phyloP scores from a whole-genome alignment of 2,797 vertebrate genomes.

The Luscinia megarhynchos region DNA sequence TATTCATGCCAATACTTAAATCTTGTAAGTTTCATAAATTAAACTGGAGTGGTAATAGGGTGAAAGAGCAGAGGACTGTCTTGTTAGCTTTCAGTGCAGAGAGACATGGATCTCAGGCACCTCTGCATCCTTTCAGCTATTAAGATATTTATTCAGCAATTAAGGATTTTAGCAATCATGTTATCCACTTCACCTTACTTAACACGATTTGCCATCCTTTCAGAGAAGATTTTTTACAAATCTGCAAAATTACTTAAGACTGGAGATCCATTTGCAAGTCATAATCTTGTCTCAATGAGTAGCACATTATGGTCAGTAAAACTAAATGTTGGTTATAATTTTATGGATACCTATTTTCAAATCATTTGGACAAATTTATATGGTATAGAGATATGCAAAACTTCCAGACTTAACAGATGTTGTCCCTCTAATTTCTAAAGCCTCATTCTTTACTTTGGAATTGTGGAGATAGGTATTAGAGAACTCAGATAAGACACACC shows the following conservation, averaged over 20 bases:
- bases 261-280: slow-evolving; percentile 82
- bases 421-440: slow-evolving; percentile 53
- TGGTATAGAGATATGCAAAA: slow-evolving; percentile 32
- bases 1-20: slow-evolving; percentile 48
- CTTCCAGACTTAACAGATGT: slow-evolving; percentile 47
- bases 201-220: not conserved
- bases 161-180: slow-evolving; percentile 47
- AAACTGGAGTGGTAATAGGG: not conserved
- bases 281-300: slow-evolving; percentile 14
- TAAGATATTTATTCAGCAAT: slow-evolving; percentile 59
- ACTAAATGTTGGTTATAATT: slow-evolving; percentile 37
- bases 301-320: slow-evolving; percentile 60
- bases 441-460: slow-evolving; percentile 28
- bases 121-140: slow-evolving; percentile 42
- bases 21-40: slow-evolving; percentile 16
- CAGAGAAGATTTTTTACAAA: slow-evolving; percentile 74
- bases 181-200: slow-evolving; percentile 20
- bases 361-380: slow-evolving; percentile 80
- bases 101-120: slow-evolving; percentile 30
- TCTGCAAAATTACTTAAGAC: slow-evolving; percentile 81
- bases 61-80: not conserved
- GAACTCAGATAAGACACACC: not conserved
- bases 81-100: slow-evolving; percentile 37
- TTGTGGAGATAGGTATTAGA: not conserved
- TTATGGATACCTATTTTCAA: slow-evolving; percentile 75